A percentile compares a stretch with the other conserved stretches of the same genome.
Evolutionary conservation across 2,797 vertebrate genomes (phyloP).

Genomic region (Phoxinus dragarum): DNA sequence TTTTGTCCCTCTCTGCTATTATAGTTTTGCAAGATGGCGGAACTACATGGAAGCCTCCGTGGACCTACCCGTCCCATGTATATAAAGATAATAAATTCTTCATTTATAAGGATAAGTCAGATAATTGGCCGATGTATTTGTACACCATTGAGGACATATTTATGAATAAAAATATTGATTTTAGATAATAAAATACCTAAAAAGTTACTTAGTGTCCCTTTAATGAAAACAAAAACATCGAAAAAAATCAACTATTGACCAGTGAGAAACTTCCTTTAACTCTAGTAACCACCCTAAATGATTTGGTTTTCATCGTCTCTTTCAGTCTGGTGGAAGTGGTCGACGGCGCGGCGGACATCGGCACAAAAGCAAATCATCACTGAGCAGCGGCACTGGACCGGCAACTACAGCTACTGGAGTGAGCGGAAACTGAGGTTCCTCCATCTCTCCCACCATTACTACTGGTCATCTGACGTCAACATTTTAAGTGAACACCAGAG

Average conservation of each 20-base stretch:
- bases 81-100: too few species aligned
- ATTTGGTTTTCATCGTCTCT: not conserved
- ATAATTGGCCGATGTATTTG: too few species aligned
- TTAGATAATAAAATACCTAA: too few species aligned
- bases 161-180: too few species aligned
- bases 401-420: slow-evolving; percentile 66
- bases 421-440: slow-evolving; percentile 64
- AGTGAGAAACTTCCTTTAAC: not conserved
- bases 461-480: not conserved
- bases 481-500: slow-evolving; percentile 12
- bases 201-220: too few species aligned
- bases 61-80: too few species aligned
- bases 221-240: not conserved
- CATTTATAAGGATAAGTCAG: too few species aligned
- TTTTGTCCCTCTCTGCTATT: too few species aligned
- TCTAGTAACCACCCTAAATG: not conserved
- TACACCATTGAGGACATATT: too few species aligned
- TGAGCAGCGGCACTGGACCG: slow-evolving; percentile 50
- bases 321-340: slow-evolving; percentile 72
- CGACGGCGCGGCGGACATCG: slow-evolving; percentile 77
- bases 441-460: not conserved
- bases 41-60: too few species aligned
- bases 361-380: slow-evolving; percentile 72
- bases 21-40: too few species aligned
- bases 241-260: not conserved